Percentiles rank a stretch among this genome's conserved stretches.
These are phyloP conservation scores for Porites evermanni DNA, from an alignment of 92 coral and sea anemone genomes.

Conservation along the genomic window DNA sequence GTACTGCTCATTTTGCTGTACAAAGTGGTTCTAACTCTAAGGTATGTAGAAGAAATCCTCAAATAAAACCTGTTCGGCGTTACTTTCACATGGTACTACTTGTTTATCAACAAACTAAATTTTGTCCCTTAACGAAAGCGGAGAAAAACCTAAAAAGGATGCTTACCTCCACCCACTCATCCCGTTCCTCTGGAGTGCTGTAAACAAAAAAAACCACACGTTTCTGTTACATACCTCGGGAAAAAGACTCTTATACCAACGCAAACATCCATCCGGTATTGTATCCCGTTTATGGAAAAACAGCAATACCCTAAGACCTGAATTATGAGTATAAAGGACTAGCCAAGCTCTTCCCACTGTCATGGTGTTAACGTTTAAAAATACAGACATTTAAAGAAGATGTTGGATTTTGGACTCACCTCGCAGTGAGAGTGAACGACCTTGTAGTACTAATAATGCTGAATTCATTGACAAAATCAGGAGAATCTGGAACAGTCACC, in stretches of 20 bases:
- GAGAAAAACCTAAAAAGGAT: neutral
- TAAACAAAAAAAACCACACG: neutral
- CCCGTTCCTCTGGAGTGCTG: constrained; percentile 97
- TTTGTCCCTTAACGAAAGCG: no score
- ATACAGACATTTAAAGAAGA: neutral
- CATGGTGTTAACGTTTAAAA: neutral
- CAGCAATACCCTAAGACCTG: no score
- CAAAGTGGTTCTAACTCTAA: no score
- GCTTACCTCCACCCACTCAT: constrained; percentile 93
- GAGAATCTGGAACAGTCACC: constrained; percentile 95
- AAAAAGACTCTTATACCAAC: no score
- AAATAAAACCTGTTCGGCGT: no score
- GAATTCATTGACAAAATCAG: constrained; percentile 97
- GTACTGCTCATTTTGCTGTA: no score
- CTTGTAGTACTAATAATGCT: constrained; percentile 92
- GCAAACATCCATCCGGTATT: no score
- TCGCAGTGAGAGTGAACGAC: constrained; percentile 93
- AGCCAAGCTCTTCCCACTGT: neutral
- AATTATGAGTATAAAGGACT: no score
- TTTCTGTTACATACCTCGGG: neutral
- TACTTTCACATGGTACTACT: no score
- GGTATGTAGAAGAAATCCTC: no score
- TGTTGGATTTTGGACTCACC: constrained; percentile 53
- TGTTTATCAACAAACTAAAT: no score
- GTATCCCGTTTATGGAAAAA: no score